Conservation (phyloP, 2,888 invertebrate species). For the Ditula angustiorana region DNA sequence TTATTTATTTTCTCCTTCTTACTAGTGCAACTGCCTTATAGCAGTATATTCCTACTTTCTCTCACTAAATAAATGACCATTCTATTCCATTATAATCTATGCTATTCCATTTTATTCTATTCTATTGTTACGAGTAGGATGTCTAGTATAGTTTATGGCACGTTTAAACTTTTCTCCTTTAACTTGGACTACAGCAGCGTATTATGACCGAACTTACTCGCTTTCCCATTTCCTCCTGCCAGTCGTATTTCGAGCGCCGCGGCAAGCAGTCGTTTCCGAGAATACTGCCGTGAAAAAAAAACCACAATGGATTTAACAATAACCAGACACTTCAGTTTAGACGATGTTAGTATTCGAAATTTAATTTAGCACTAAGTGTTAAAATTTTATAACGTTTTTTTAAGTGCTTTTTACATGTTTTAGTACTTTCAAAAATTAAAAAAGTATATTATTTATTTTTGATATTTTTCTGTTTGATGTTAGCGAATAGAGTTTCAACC, state of each 20-base stretch:
- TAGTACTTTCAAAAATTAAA: no score
- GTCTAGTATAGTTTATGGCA: background rate
- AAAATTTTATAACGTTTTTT: background rate
- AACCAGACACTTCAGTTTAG: slow-evolving; percentile 81
- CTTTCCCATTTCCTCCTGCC: slow-evolving; percentile 26
- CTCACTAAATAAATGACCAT: no score
- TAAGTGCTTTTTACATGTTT: no score
- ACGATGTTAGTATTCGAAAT: slow-evolving; percentile 70
- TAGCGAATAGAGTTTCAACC: no score
- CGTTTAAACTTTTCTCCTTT: background rate
- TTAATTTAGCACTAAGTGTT: background rate
- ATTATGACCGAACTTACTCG: background rate
- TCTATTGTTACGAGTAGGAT: no score
- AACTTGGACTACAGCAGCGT: slow-evolving; percentile 1
- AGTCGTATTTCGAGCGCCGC: slow-evolving; percentile 21
- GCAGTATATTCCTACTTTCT: no score
- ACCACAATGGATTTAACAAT: slow-evolving; percentile 76
- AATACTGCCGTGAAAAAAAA: slow-evolving; percentile 5
- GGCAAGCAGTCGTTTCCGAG: background rate
- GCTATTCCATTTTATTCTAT: no score
- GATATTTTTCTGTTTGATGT: no score
- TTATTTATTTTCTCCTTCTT: no score
- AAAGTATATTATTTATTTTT: no score
- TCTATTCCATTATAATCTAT: no score
- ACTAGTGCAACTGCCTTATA: no score